Percentiles rank a stretch among this genome's conserved stretches.
Evolutionary conservation across 2,113 vertebrate species (phyloP).

Genomic region (Notarius quadriscutis): DNA sequence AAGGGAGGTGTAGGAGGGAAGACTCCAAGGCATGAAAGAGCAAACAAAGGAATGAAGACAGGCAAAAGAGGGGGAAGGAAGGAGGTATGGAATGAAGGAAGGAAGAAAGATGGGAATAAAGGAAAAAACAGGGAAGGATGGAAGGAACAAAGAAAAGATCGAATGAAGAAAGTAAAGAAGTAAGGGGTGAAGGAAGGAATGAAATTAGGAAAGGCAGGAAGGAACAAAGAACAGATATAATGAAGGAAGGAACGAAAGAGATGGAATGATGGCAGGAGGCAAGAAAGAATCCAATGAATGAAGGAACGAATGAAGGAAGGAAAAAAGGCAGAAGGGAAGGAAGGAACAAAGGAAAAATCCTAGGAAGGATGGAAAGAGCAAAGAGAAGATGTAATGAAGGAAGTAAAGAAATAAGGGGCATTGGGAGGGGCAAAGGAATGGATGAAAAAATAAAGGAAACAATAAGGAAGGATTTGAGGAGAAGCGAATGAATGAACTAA

Average conservation of each 20-base stretch:
- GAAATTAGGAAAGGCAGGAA: not conserved
- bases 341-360: not conserved
- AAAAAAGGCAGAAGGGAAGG: not conserved
- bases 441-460: too few relatives aligned
- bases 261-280: not conserved
- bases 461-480: too few relatives aligned
- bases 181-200: not conserved
- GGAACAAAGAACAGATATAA: not conserved
- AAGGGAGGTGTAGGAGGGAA: too few relatives aligned
- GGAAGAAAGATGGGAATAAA: too few relatives aligned
- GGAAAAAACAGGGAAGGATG: too few relatives aligned
- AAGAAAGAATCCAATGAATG: not conserved
- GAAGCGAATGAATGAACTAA: not conserved
- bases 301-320: not conserved
- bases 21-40: too few relatives aligned
- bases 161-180: too few relatives aligned
- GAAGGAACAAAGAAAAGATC: too few relatives aligned
- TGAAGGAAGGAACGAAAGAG: not conserved
- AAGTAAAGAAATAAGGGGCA: accelerated
- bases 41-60: too few relatives aligned
- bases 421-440: too few relatives aligned
- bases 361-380: not conserved
- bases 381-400: not conserved
- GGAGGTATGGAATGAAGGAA: too few relatives aligned
- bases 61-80: too few relatives aligned